These are phyloP conservation scores for Acrobasis suavella DNA, from an alignment of 2,888 invertebrate genomes.

Conservation along the genomic window DNA sequence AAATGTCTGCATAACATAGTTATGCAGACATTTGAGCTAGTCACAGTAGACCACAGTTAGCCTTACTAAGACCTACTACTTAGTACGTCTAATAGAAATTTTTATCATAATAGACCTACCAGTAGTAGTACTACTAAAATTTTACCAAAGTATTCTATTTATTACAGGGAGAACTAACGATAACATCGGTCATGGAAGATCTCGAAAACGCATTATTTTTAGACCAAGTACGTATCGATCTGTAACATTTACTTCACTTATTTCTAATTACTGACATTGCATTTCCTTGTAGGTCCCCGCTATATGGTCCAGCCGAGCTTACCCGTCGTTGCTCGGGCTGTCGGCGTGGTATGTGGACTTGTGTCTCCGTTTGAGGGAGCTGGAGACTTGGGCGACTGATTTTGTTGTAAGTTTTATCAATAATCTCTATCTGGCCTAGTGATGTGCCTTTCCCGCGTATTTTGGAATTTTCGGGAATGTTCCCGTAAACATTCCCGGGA, in stretches of 20 bases:
- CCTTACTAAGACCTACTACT: no score
- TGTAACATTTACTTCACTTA: background rate
- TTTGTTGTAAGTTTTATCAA: conserved; percentile 87
- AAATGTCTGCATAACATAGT: no score
- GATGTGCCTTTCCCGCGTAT: no score
- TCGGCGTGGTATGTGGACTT: conserved; percentile 97
- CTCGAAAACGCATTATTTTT: conserved; percentile 95
- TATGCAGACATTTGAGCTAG: no score
- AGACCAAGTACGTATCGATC: conserved; percentile 84
- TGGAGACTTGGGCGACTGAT: conserved; percentile 97
- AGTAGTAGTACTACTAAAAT: no score
- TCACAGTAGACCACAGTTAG: no score
- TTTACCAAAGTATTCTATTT: background rate
- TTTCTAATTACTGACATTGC: conserved; percentile 12
- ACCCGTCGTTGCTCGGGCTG: conserved; percentile 94
- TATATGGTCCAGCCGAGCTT: conserved; percentile 93
- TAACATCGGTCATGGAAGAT: conserved; percentile 98
- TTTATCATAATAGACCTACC: no score
- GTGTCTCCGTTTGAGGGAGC: conserved; percentile 90
- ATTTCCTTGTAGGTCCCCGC: conserved; percentile 85
- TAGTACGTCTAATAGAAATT: no score
- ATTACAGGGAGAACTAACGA: conserved; percentile 94
- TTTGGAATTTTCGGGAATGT: no score
- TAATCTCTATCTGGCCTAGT: no score
- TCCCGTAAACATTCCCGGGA: no score